Base-by-base conservation (phyloP, 64 coral and sea anemone genomes). In the Stichodactyla mertensii region DNA sequence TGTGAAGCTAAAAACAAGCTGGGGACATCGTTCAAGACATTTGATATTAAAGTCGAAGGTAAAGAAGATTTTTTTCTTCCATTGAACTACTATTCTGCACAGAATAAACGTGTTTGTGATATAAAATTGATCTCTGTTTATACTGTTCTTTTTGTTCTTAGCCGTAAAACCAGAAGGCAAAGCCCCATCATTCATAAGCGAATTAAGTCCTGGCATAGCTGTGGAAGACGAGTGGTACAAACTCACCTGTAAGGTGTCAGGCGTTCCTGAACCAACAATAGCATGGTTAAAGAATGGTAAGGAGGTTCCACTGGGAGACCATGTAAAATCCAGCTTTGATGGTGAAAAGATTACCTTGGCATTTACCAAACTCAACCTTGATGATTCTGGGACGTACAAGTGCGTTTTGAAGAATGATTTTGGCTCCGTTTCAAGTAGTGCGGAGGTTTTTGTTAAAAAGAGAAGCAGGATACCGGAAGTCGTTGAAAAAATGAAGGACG, bases 221-320 rank as follows among this genome's bases (percentile, higher is more conserved):
- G 74, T 87, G 6, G 94, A 95, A 83, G 94, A 86, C 31, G 79
- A 83, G 24, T 64, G 78, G 62, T 71, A 85, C 19, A 95, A 95
- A 71, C 45, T 95, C 9, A 22, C 85, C 18, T 95, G 94, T 54
- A 84, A 88, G 23, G 77, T 95, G 60, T 92, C 82, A 26, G 94
- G 94, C 52, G 85, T 85, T 52, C 94, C 94, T 28, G 77, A 92
- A 55, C 94, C 94, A 36, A 89, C 79, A 54, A 95, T 92, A 52
- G 45, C 80, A n/a, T 95, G 94, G 94, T 77, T 95, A 4, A 92
- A 95, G 77, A 89, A 95, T 62, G 90, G 79, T 16, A 62, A 78
- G 28, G 86, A 86, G 22, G 14, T 93, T 16, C 84, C 84, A 82
- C 78, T 83, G 10, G 89, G 66, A 22, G 85, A 89, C 28, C 88